Evolutionary conservation across 1,140 invertebrate genomes (phyloP).

Genomic region (Solenopsis invicta): DNA sequence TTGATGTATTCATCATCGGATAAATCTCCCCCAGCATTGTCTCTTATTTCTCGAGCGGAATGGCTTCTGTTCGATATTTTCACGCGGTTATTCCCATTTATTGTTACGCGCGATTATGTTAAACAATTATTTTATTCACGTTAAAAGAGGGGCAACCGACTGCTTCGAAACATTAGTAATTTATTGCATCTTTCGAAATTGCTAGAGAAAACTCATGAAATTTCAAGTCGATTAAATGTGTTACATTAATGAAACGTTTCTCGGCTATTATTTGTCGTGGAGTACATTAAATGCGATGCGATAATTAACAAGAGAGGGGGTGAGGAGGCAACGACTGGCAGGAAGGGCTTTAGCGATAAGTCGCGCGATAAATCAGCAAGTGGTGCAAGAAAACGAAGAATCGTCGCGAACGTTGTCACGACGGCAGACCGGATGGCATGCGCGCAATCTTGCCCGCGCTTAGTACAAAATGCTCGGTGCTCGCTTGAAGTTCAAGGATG

Average conservation of each 20-base stretch:
- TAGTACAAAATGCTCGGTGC: neutral
- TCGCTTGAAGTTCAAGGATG: constrained; percentile 71
- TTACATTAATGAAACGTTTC: neutral
- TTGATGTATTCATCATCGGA: constrained; percentile 32
- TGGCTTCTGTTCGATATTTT: neutral
- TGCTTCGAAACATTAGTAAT: neutral
- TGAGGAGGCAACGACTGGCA: constrained; percentile 10
- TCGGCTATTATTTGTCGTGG: neutral
- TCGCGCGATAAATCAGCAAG: constrained; percentile 44
- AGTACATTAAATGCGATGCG: constrained; percentile 42
- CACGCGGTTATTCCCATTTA: neutral
- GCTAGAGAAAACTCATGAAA: neutral
- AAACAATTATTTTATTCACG: neutral
- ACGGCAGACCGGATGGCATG: constrained; percentile 66
- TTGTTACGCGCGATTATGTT: neutral
- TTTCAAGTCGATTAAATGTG: neutral
- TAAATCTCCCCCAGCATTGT: constrained; percentile 7
- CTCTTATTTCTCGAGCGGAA: constrained; percentile 12
- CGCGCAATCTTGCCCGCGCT: neutral
- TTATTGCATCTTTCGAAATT: neutral
- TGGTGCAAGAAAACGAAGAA: constrained; percentile 25
- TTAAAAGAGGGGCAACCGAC: neutral
- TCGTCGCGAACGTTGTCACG: constrained; percentile 55
- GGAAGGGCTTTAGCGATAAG: constrained; percentile 50
- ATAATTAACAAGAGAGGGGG: constrained; percentile 42